Percentiles rank a stretch among this genome's conserved stretches.
Conservation (phyloP, 2,797 vertebrate genomes). For the Glyptemys insculpta region DNA sequence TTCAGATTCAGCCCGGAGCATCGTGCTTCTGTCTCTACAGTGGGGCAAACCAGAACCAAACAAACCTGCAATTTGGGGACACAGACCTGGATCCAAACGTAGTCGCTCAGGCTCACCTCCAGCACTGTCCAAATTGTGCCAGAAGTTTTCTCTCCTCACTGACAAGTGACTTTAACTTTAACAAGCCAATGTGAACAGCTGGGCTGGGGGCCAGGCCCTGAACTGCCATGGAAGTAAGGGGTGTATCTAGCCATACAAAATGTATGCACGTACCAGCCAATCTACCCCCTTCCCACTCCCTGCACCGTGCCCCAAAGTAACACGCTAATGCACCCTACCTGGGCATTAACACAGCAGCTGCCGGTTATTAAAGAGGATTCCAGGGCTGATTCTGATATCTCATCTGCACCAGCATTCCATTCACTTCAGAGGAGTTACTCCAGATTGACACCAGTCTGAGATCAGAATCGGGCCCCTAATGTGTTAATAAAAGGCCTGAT, state of each 20-base stretch:
- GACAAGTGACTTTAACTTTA: not conserved
- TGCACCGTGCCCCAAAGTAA: not conserved
- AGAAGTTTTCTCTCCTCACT: fast-evolving
- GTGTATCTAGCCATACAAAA: not conserved
- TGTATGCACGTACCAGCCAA: not conserved
- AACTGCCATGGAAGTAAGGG: not conserved
- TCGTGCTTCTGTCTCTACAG: not conserved
- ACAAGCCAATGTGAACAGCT: no score
- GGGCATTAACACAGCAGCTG: not conserved
- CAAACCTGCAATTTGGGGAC: not conserved
- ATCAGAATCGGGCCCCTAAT: not conserved
- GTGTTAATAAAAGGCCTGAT: not conserved
- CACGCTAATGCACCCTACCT: not conserved
- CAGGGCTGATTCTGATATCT: not conserved
- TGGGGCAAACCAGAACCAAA: not conserved
- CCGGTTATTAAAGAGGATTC: no score
- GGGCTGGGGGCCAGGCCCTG: not conserved
- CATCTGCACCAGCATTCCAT: not conserved
- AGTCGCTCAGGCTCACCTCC: not conserved
- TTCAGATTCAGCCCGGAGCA: not conserved
- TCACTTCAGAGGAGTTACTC: not conserved
- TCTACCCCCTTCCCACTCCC: not conserved
- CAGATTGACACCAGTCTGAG: not conserved
- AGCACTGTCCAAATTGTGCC: not conserved
- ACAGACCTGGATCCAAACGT: not conserved